phyloP scores from a whole-genome alignment of 2,113 vertebrate species.

The Nycticebus coucang region DNA sequence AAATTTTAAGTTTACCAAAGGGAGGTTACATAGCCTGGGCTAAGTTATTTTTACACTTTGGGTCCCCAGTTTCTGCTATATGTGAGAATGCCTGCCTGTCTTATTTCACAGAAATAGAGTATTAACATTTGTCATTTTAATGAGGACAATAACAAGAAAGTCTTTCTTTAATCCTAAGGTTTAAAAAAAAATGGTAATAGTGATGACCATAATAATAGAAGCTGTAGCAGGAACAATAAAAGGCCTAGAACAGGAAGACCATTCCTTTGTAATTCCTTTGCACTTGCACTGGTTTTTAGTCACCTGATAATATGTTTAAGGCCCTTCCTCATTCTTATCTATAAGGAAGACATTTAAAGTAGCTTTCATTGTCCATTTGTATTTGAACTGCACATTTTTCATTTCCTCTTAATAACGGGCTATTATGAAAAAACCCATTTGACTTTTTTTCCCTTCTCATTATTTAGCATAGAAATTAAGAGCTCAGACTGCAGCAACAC shows the following conservation, averaged over 20 bases:
- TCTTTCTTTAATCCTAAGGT: constrained; percentile 7
- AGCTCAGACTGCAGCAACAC: neutral
- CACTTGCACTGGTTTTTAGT: constrained; percentile 14
- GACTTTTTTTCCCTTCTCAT: neutral
- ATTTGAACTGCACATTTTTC: constrained; percentile 42
- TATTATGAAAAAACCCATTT: constrained; percentile 36
- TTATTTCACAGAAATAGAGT: neutral
- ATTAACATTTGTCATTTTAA: constrained; percentile 31
- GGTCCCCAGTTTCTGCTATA: neutral
- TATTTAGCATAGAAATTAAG: neutral
- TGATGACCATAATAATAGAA: neutral
- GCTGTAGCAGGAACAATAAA: neutral
- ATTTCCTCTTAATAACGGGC: constrained; percentile 42
- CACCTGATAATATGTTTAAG: constrained; percentile 15
- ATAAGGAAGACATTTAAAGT: constrained; percentile 33
- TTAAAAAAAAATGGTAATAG: constrained; percentile 46
- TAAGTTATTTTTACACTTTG: neutral
- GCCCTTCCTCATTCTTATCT: neutral
- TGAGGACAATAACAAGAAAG: neutral
- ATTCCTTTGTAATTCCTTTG: constrained; percentile 20
- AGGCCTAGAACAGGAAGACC: neutral
- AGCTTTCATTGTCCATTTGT: constrained; percentile 29
- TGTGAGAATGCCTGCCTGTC: neutral
- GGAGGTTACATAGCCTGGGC: neutral
- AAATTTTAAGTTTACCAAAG: neutral